These are phyloP conservation scores for Netelia fuscicornis DNA, from an alignment of 2,888 invertebrate species.

Conservation along the genomic window DNA sequence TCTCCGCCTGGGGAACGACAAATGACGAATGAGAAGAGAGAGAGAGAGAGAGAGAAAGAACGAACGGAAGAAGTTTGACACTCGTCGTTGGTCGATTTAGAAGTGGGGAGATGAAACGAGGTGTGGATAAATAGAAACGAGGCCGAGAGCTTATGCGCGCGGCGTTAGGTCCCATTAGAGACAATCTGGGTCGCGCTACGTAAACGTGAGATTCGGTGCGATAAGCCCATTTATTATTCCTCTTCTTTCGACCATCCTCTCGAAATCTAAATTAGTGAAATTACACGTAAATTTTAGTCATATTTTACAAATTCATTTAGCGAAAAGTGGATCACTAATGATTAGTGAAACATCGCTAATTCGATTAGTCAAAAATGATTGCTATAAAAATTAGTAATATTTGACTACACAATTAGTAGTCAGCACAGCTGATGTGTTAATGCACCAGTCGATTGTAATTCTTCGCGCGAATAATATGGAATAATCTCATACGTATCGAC, in stretches of 20 bases:
- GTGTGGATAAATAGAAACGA: slow-evolving; percentile 67
- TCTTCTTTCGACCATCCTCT: slow-evolving; percentile 12
- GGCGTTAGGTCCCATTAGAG: slow-evolving; percentile 61
- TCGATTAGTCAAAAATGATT: no score
- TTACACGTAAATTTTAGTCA: no score
- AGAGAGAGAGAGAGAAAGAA: slow-evolving; percentile 3
- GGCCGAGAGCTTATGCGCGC: slow-evolving; percentile 45
- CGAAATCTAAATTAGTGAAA: no score
- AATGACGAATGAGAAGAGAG: not conserved
- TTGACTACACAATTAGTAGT: no score
- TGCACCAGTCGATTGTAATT: no score
- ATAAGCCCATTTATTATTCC: slow-evolving; percentile 65
- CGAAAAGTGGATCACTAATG: no score
- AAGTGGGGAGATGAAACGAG: slow-evolving; percentile 20
- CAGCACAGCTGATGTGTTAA: no score
- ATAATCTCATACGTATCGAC: no score
- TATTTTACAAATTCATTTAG: no score
- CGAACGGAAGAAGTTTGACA: not conserved
- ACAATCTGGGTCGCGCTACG: slow-evolving; percentile 66
- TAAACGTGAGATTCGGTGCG: slow-evolving; percentile 65
- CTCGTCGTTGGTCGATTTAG: not conserved
- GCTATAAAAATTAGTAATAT: no score
- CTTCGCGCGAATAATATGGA: no score
- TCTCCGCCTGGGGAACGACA: not conserved
- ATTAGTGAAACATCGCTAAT: no score